These are phyloP conservation scores for Sitophilus oryzae DNA, from an alignment of 1,140 invertebrate genomes.

Conservation along the genomic window DNA sequence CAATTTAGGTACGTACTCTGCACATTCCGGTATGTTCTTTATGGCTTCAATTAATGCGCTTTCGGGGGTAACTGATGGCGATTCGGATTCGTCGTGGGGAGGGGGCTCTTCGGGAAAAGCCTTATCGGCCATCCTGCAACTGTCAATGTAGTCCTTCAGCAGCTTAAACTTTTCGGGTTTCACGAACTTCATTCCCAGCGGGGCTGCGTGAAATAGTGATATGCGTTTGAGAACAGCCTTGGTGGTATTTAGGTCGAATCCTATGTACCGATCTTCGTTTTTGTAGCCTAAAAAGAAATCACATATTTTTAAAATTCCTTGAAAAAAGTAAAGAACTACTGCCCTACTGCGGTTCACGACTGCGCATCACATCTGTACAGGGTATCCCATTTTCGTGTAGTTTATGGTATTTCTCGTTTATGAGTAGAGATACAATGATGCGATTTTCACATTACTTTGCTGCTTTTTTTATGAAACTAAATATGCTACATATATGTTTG, in stretches of 20 bases:
- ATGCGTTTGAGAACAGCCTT: slow-evolving; percentile 37
- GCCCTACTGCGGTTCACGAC: no score
- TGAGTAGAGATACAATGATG: no score
- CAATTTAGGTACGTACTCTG: slow-evolving; percentile 2
- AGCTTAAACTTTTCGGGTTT: slow-evolving; percentile 45
- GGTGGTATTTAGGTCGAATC: slow-evolving; percentile 40
- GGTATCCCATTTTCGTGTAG: no score
- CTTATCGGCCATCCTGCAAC: not conserved
- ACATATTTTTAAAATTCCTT: no score
- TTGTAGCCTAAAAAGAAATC: slow-evolving; percentile 32
- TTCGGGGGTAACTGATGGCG: slow-evolving; percentile 35
- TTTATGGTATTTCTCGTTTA: no score
- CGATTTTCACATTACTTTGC: no score
- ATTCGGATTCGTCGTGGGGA: slow-evolving; percentile 27
- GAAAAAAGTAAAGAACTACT: no score
- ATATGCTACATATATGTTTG: no score
- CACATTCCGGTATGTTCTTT: not conserved
- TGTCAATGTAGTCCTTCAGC: slow-evolving; percentile 27
- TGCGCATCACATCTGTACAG: no score
- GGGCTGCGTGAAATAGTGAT: slow-evolving; percentile 43
- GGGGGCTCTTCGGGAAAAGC: not conserved
- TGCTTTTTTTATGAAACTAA: no score
- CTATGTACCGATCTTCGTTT: slow-evolving; percentile 34
- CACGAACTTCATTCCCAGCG: slow-evolving; percentile 39
- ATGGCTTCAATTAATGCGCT: slow-evolving; percentile 28